These are phyloP conservation scores for Magallana nippona DNA, from an alignment of 2,888 invertebrate genomes.

Conservation along the genomic window DNA sequence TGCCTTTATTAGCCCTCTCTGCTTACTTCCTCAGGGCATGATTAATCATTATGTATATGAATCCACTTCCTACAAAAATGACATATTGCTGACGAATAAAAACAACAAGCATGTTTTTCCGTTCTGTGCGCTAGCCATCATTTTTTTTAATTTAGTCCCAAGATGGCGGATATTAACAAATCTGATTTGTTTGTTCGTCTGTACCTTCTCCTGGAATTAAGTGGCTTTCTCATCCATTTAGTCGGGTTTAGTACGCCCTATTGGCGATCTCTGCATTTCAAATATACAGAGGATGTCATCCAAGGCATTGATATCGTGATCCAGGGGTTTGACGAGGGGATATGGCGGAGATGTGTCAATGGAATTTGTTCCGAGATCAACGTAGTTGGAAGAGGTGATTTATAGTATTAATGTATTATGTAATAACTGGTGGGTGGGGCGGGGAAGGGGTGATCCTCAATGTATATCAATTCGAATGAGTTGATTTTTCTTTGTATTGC, in stretches of 20 bases:
- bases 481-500: no score
- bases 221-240: constrained; percentile 44
- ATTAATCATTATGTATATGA: background rate
- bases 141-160: background rate
- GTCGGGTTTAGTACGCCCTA: constrained; percentile 49
- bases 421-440: background rate
- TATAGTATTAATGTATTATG: background rate
- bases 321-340: constrained; percentile 52
- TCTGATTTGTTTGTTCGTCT: background rate
- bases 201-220: constrained; percentile 34
- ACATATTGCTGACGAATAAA: constrained; percentile 10
- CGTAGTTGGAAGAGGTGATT: constrained; percentile 48
- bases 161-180: constrained; percentile 4
- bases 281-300: constrained; percentile 32
- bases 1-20: background rate
- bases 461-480: no score
- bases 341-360: constrained; percentile 50
- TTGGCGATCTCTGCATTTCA: constrained; percentile 49
- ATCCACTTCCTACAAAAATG: background rate
- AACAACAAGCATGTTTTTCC: constrained; percentile 2
- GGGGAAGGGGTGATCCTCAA: no score
- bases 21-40: background rate
- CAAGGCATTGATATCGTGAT: constrained; percentile 41
- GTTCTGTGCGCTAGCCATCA: background rate
- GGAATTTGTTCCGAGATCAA: constrained; percentile 49